Percentiles rank a stretch among this genome's conserved stretches.
phyloP scores from a whole-genome alignment of 2,888 invertebrate species.

The Leptura quadrifasciata region DNA sequence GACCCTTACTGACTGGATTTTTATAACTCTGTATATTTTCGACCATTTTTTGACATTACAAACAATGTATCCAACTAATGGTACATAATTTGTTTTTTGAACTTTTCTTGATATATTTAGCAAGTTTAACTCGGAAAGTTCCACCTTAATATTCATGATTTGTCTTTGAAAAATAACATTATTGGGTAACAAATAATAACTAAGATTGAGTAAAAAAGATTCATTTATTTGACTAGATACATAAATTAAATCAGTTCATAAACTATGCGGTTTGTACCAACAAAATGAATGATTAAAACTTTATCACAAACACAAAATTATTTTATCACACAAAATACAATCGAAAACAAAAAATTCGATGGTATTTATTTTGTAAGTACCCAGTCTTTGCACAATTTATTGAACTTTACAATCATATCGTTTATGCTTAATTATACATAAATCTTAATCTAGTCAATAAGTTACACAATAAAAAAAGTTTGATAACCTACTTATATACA shows the following conservation, averaged over 20 bases:
- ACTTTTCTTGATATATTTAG: background rate
- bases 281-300: slow-evolving; percentile 51
- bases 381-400: slow-evolving; percentile 56
- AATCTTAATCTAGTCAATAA: slow-evolving; percentile 46
- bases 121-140: background rate
- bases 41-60: no score
- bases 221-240: slow-evolving; percentile 63
- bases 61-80: no score
- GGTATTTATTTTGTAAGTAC: slow-evolving; percentile 59
- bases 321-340: slow-evolving; percentile 60
- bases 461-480: slow-evolving; percentile 42
- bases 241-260: slow-evolving; percentile 53
- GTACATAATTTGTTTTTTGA: no score
- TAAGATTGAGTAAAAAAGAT: slow-evolving; percentile 53
- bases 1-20: no score
- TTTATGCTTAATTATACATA: slow-evolving; percentile 28
- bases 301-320: slow-evolving; percentile 60
- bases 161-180: no score
- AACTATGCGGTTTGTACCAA: slow-evolving; percentile 56
- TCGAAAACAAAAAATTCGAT: slow-evolving; percentile 54
- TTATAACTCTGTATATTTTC: no score
- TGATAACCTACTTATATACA: slow-evolving; percentile 30
- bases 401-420: slow-evolving; percentile 33
- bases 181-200: slow-evolving; percentile 11
- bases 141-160: no score